phyloP scores from a whole-genome alignment of 2,113 vertebrate genomes.

The Chloropsis cyanopogon region DNA sequence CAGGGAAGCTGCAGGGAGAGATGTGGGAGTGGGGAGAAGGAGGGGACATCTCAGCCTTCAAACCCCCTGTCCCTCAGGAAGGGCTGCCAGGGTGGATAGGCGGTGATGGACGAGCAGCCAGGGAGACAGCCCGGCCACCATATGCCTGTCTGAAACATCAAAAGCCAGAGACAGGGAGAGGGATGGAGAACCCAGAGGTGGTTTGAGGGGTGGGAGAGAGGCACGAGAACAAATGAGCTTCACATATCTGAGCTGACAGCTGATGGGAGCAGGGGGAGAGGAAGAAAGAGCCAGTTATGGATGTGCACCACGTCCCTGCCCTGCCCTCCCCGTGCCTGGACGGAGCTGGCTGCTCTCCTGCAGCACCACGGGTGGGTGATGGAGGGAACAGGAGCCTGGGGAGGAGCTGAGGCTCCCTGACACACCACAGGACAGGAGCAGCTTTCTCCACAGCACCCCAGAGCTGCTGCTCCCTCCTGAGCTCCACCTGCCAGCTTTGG shows the following conservation, averaged over 20 bases:
- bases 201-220: neutral
- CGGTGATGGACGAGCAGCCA: neutral
- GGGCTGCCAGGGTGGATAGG: neutral
- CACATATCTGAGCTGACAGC: neutral
- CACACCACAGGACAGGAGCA: neutral
- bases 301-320: neutral
- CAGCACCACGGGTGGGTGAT: neutral
- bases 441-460: neutral
- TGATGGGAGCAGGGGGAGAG: neutral
- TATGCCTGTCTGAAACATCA: conserved; percentile 1
- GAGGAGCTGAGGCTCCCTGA: neutral
- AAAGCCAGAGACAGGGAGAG: neutral
- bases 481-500: neutral
- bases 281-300: neutral
- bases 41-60: neutral
- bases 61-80: neutral
- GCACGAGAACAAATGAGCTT: neutral
- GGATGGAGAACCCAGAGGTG: neutral
- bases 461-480: neutral
- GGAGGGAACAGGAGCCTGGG: neutral
- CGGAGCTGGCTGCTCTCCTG: neutral
- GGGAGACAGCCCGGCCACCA: neutral
- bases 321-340: neutral
- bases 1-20: neutral
- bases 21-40: neutral